These are phyloP conservation scores for Pomatorhinus ruficollis DNA, from an alignment of 2,113 vertebrate genomes.

Conservation along the genomic window DNA sequence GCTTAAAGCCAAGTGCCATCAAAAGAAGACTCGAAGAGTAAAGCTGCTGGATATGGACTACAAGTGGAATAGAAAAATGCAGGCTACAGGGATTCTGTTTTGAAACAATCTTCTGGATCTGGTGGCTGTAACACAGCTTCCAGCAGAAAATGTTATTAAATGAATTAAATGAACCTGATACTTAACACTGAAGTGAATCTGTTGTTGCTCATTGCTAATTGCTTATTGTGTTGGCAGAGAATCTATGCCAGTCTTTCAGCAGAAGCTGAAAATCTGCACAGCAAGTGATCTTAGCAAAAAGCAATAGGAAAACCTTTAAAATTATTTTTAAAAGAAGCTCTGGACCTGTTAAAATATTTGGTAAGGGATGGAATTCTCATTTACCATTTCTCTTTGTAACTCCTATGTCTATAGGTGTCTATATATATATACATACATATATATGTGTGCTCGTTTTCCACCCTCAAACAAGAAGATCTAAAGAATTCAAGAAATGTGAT, in stretches of 20 bases:
- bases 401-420: neutral
- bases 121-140: neutral
- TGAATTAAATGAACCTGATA: neutral
- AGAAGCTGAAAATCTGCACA: neutral
- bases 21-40: neutral
- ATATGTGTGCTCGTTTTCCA: neutral
- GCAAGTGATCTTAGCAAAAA: neutral
- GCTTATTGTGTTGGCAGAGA: neutral
- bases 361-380: neutral
- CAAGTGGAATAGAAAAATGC: neutral
- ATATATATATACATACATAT: too few species aligned
- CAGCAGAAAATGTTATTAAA: neutral
- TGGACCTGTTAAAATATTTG: neutral
- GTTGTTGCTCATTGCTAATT: neutral
- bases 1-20: neutral
- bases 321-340: neutral
- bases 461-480: neutral
- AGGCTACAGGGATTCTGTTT: neutral
- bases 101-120: neutral
- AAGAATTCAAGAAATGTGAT: neutral
- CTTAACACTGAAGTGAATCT: neutral
- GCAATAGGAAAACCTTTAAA: neutral
- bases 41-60: neutral
- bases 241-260: neutral
- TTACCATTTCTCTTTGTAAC: neutral